Conservation (phyloP, 2,113 vertebrate genomes). For the Callipepla squamata region DNA sequence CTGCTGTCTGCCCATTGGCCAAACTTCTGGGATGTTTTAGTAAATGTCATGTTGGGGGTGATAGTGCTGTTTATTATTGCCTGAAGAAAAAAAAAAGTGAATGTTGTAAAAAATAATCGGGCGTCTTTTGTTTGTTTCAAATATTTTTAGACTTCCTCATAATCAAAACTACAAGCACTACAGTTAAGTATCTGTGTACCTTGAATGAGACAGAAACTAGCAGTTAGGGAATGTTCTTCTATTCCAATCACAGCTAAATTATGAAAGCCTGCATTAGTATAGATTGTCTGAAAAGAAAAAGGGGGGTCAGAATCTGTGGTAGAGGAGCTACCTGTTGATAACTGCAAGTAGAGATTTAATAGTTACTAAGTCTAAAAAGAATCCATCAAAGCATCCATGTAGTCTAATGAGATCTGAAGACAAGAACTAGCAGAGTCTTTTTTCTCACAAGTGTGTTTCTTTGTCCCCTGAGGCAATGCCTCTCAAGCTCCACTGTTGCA, state of each 20-base stretch:
- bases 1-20: constrained; percentile 98
- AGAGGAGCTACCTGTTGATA: background rate
- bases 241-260: background rate
- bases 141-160: background rate
- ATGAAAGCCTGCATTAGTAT: background rate
- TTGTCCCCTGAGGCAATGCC: background rate
- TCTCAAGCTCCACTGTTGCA: background rate
- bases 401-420: background rate
- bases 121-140: accelerated
- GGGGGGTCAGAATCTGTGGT: background rate
- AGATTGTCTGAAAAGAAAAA: background rate
- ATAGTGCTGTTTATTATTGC: constrained; percentile 99
- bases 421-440: background rate
- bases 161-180: background rate
- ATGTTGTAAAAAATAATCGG: background rate
- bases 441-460: background rate
- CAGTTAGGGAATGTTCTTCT: background rate
- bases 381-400: background rate
- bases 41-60: constrained; percentile 99
- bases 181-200: background rate
- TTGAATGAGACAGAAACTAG: background rate
- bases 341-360: background rate
- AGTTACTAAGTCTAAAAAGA: background rate
- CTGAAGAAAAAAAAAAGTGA: constrained; percentile 82
- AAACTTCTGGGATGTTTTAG: constrained; percentile 99